Conservation (phyloP, 1,140 invertebrate species). For the Heliconius nattereri region DNA sequence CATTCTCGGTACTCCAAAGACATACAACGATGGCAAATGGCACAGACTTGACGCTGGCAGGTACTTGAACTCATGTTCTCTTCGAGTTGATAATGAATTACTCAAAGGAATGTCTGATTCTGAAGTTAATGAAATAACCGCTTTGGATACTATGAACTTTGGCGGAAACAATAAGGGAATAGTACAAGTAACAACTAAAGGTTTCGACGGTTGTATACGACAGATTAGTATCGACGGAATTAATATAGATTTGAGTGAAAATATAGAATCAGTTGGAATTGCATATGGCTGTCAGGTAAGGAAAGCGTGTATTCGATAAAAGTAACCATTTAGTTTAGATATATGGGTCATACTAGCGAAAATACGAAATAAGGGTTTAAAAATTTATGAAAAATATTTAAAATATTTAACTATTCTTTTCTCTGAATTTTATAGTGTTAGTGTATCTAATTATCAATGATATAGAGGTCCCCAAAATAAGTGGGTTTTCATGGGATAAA, state of each 20-base stretch:
- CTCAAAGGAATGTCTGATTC: constrained; percentile 55
- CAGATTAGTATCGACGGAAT: constrained; percentile 88
- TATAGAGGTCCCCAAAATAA: too few species aligned
- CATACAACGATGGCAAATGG: constrained; percentile 92
- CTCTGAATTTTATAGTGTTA: too few species aligned
- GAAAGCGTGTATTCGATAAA: background rate
- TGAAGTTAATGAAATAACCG: constrained; percentile 77
- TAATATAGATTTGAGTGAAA: constrained; percentile 90
- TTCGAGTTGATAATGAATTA: constrained; percentile 86
- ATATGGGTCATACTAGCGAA: too few species aligned
- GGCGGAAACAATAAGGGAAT: constrained; percentile 91
- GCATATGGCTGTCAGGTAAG: constrained; percentile 92
- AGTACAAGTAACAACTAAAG: constrained; percentile 84
- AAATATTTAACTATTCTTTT: too few species aligned
- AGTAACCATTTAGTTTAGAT: too few species aligned
- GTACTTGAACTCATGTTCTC: constrained; percentile 83
- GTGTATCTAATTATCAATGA: too few species aligned
- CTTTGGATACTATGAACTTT: constrained; percentile 89
- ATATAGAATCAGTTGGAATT: constrained; percentile 89
- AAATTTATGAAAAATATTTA: too few species aligned
- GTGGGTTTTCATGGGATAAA: too few species aligned
- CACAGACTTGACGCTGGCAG: constrained; percentile 89
- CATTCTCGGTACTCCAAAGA: constrained; percentile 81
- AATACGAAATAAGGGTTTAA: too few species aligned
- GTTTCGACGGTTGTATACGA: constrained; percentile 97